phyloP scores from a whole-genome alignment of 2,888 invertebrate species.

The Dysmachus trigonus region DNA sequence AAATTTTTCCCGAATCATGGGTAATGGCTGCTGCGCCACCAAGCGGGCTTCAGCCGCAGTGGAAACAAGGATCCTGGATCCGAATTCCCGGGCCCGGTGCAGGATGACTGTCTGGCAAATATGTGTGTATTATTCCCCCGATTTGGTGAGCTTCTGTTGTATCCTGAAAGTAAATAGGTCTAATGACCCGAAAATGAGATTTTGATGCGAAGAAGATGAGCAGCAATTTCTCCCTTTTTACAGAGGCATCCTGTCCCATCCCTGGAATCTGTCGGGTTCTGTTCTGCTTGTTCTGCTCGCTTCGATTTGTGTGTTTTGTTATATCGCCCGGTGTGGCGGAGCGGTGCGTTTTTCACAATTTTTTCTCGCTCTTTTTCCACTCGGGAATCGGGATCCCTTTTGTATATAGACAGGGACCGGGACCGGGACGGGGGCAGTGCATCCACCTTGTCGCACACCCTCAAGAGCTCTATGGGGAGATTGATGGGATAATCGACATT shows the following conservation, averaged over 20 bases:
- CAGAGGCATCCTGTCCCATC: neutral
- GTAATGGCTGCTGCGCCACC: neutral
- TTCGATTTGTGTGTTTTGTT: slow-evolving; percentile 13
- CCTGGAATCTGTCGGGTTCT: neutral
- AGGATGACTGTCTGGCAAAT: neutral
- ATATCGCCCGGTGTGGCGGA: neutral
- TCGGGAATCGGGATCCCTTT: neutral
- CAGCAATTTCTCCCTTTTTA: slow-evolving; percentile 27
- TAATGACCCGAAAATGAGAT: slow-evolving; percentile 49
- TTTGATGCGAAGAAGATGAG: slow-evolving; percentile 49
- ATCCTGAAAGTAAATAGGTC: slow-evolving; percentile 31
- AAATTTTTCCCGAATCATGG: neutral
- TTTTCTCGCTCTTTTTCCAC: slow-evolving; percentile 6
- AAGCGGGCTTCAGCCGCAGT: neutral
- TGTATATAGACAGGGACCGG: neutral
- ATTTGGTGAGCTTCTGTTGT: neutral
- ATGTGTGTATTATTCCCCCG: slow-evolving; percentile 31
- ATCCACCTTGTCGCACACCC: neutral
- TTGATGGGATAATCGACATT: slow-evolving; percentile 49
- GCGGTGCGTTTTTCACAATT: slow-evolving; percentile 11
- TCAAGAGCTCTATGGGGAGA: slow-evolving; percentile 15
- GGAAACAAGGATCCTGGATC: neutral
- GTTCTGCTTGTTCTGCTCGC: neutral
- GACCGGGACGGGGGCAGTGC: neutral
- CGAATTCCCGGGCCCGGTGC: neutral